Evolutionary conservation across 2,113 vertebrate species (phyloP).

Genomic region (Phyllostomus discolor): DNA sequence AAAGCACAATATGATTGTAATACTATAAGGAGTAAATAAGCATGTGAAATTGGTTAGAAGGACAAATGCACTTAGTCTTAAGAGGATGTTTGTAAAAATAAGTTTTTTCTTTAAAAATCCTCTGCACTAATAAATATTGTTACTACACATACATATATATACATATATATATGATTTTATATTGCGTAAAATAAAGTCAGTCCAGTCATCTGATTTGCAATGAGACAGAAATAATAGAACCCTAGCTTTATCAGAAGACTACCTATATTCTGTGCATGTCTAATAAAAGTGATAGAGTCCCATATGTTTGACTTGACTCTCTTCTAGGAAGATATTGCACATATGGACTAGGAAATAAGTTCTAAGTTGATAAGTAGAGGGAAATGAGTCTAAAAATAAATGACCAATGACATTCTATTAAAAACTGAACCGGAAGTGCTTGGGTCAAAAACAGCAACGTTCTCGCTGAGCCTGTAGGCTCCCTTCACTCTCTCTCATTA

Average conservation of each 20-base stretch:
- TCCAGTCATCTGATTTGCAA: not conserved
- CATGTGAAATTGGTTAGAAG: not conserved
- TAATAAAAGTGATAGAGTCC: not conserved
- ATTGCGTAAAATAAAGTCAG: not conserved
- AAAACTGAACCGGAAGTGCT: not conserved
- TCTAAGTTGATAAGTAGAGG: too few relatives aligned
- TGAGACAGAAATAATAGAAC: not conserved
- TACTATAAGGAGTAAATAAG: not conserved
- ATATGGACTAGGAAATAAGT: not conserved
- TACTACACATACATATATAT: not conserved
- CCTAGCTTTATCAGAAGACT: not conserved
- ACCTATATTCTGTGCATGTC: not conserved
- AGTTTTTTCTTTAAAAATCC: not conserved
- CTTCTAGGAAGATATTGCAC: not conserved
- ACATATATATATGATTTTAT: not conserved
- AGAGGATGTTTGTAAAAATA: not conserved
- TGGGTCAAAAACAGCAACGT: not conserved
- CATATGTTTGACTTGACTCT: not conserved
- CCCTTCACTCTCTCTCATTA: not conserved
- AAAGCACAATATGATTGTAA: conserved; percentile 4
- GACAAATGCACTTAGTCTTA: not conserved
- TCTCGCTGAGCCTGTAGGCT: not conserved
- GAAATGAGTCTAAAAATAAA: not conserved
- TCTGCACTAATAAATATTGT: not conserved
- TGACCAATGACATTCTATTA: not conserved